Percentiles rank a stretch among this genome's conserved stretches.
phyloP scores from a whole-genome alignment of 2,888 invertebrate species.

The Erpobdella octoculata region DNA sequence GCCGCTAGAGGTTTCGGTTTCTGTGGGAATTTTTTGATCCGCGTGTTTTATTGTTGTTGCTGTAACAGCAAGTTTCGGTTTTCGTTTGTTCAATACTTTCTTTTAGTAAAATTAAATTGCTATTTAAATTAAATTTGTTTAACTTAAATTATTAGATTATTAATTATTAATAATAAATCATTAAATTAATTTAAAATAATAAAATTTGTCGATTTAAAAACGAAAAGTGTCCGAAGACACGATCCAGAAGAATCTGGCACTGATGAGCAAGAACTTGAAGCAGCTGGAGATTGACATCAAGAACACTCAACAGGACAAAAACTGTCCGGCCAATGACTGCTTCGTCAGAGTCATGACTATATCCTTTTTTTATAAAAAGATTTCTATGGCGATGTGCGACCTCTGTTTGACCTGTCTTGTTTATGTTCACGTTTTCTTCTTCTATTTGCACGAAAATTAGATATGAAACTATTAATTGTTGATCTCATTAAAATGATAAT shows the following conservation, averaged over 20 bases:
- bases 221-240: constrained; percentile 54
- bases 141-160: too few relatives aligned
- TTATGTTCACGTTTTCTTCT: too few relatives aligned
- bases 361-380: constrained; percentile 56
- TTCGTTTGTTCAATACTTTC: too few relatives aligned
- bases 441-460: too few relatives aligned
- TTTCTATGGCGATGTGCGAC: neutral
- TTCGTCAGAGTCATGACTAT: constrained; percentile 82
- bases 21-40: neutral
- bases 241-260: constrained; percentile 56
- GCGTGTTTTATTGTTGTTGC: neutral
- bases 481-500: too few relatives aligned
- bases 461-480: too few relatives aligned
- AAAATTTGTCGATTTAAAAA: too few relatives aligned
- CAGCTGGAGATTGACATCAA: constrained; percentile 82
- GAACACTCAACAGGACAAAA: constrained; percentile 70
- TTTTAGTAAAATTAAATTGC: too few relatives aligned
- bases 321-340: constrained; percentile 57
- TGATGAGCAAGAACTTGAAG: constrained; percentile 78
- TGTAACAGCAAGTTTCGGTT: constrained; percentile 15
- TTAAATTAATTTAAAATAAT: too few relatives aligned
- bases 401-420: too few relatives aligned
- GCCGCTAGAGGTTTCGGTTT: constrained; percentile 61
- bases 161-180: too few relatives aligned
- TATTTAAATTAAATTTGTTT: too few relatives aligned